These are phyloP conservation scores for Dryoscopus gambensis DNA, from an alignment of 2,113 vertebrate species.

Conservation along the genomic window DNA sequence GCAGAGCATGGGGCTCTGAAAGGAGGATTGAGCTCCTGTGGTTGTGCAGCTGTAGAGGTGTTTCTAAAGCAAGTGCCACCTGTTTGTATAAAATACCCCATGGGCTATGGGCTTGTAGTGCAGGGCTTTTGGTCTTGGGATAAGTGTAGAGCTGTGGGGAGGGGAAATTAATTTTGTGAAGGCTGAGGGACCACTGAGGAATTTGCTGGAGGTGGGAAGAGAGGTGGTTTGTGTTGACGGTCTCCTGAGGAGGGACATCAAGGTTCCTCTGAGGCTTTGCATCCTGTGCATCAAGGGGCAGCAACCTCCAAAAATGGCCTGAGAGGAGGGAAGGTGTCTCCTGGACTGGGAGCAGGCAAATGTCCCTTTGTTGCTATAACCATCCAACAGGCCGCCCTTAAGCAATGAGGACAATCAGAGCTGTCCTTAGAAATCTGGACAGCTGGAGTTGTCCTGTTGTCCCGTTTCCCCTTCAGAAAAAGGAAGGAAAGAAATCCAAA, in stretches of 20 bases:
- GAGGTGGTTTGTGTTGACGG: background rate
- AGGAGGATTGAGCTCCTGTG: background rate
- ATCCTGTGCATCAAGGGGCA: rapidly evolving
- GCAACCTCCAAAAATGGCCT: background rate
- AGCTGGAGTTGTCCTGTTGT: background rate
- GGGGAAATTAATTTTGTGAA: background rate
- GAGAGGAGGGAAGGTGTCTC: background rate
- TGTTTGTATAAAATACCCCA: rapidly evolving
- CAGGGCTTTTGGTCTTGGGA: background rate
- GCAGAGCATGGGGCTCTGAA: rapidly evolving
- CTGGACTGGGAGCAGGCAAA: background rate
- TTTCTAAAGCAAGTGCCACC: background rate
- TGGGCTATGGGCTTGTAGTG: rapidly evolving
- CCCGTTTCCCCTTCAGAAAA: too few species aligned
- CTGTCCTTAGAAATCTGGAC: background rate
- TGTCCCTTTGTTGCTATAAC: background rate
- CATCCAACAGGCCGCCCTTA: background rate
- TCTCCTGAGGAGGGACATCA: background rate
- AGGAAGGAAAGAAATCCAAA: background rate
- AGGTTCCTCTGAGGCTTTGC: background rate
- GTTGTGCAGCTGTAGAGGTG: background rate
- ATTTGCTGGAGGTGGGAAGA: background rate
- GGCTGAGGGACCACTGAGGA: background rate
- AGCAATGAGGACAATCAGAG: background rate
- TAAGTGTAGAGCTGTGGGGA: background rate